phyloP scores from a whole-genome alignment of 2,888 invertebrate genomes.

The Exephanes ischioxanthus region DNA sequence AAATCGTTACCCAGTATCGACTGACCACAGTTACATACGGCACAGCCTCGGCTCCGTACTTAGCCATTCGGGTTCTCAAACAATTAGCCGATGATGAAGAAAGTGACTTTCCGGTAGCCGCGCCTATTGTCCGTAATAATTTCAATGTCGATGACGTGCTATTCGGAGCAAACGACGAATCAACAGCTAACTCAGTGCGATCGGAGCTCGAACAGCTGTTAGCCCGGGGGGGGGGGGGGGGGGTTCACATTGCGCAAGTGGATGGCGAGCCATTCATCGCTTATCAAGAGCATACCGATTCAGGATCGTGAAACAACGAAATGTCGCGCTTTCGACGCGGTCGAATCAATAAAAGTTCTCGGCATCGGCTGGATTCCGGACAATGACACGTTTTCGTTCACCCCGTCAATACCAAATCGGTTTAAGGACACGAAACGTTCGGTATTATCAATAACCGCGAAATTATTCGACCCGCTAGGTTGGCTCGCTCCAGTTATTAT shows the following conservation, averaged over 20 bases:
- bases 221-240: constrained; percentile 7
- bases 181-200: neutral
- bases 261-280: constrained; percentile 16
- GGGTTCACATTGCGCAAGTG: constrained; percentile 45
- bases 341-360: constrained; percentile 13
- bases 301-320: neutral
- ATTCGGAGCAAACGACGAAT: constrained; percentile 39
- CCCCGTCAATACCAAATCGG: neutral
- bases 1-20: neutral
- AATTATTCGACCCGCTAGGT: constrained; percentile 12
- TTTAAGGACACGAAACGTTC: neutral
- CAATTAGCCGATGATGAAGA: constrained; percentile 64
- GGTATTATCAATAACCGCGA: constrained; percentile 1
- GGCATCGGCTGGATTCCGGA: constrained; percentile 43
- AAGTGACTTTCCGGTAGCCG: constrained; percentile 57
- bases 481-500: constrained; percentile 50
- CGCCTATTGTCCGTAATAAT: constrained; percentile 58
- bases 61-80: constrained; percentile 64
- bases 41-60: neutral
- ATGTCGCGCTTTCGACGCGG: constrained; percentile 26
- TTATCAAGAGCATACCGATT: constrained; percentile 11
- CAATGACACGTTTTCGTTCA: constrained; percentile 1
- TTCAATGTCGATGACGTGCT: constrained; percentile 70
- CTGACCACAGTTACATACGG: neutral
- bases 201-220: constrained; percentile 29